Conservation (phyloP, 2,113 vertebrate species). For the Asarcornis scutulata region DNA sequence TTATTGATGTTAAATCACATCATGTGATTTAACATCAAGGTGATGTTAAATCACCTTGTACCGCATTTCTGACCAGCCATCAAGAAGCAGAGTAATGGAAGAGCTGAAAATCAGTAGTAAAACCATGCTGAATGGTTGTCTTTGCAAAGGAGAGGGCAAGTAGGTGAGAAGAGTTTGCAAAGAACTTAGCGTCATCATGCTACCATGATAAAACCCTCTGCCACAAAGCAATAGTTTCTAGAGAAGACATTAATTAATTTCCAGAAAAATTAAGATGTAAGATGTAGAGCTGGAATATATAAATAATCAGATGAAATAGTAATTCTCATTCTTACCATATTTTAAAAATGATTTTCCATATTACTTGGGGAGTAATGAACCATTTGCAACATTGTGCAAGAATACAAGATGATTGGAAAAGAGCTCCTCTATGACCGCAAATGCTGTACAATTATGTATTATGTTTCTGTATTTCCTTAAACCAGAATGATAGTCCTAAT, state of each 20-base stretch:
- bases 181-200: neutral
- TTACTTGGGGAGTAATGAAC: neutral
- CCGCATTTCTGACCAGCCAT: slow-evolving; percentile 49
- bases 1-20: slow-evolving; percentile 30
- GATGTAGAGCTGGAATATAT: neutral
- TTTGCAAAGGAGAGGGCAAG: neutral
- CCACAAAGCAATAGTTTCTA: neutral
- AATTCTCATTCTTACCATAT: neutral
- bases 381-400: neutral
- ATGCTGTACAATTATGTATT: neutral
- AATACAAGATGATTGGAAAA: neutral
- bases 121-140: neutral
- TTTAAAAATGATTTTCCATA: neutral
- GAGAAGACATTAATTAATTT: neutral
- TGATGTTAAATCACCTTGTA: slow-evolving; percentile 26
- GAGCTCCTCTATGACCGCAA: neutral
- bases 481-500: neutral
- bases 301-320: neutral
- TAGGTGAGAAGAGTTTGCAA: neutral
- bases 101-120: slow-evolving; percentile 40
- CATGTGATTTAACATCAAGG: no score
- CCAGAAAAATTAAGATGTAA: neutral
- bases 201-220: neutral
- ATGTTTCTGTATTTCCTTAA: neutral
- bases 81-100: slow-evolving; percentile 57